A percentile compares a stretch with the other conserved stretches of the same genome.
Evolutionary conservation across 2,113 vertebrate species (phyloP).

Genomic region (Ctenodactylus gundi): DNA sequence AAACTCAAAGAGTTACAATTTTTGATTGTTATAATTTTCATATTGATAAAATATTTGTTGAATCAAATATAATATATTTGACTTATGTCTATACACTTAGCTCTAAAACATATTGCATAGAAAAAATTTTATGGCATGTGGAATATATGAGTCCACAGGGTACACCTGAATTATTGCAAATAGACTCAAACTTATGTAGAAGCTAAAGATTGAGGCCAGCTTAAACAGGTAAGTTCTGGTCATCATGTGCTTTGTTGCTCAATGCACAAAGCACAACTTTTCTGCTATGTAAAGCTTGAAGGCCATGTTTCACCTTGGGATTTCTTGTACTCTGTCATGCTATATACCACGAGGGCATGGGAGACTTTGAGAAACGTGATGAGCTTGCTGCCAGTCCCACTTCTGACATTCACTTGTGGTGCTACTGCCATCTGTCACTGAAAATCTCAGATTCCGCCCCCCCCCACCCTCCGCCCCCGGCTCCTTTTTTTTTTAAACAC

Average conservation of each 20-base stretch:
- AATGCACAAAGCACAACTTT: not conserved
- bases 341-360: not conserved
- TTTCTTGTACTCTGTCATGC: not conserved
- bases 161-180: not conserved
- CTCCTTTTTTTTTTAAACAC: not conserved
- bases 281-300: not conserved
- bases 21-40: not conserved
- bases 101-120: not conserved
- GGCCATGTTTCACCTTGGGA: not conserved
- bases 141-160: not conserved
- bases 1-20: not conserved
- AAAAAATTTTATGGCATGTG: not conserved
- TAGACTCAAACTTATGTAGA: not conserved
- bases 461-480: not conserved
- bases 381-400: not conserved
- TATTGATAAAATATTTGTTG: not conserved
- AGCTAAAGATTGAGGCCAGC: not conserved
- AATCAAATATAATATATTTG: not conserved
- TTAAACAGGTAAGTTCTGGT: not conserved
- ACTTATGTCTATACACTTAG: not conserved
- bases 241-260: not conserved
- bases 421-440: too few relatives aligned
- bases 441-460: too few relatives aligned
- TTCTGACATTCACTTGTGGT: too few relatives aligned
- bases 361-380: not conserved